phyloP scores from a whole-genome alignment of 1,140 invertebrate genomes.

The Hormaphis cornu region DNA sequence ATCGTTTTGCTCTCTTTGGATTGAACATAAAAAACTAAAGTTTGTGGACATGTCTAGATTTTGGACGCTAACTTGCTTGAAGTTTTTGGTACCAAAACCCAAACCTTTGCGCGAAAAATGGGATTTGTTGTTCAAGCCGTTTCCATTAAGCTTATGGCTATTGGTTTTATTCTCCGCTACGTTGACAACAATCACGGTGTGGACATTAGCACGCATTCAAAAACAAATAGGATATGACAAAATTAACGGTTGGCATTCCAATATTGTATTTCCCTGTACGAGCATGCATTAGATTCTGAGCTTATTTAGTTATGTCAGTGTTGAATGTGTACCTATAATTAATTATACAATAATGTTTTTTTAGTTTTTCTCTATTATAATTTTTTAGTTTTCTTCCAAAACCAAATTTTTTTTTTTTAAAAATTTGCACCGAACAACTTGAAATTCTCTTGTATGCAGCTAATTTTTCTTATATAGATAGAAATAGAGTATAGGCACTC shows the following conservation, averaged over 20 bases:
- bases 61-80: constrained; percentile 27
- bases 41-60: constrained; percentile 28
- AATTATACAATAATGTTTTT: no score
- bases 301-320: neutral
- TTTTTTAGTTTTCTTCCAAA: no score
- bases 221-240: neutral
- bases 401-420: no score
- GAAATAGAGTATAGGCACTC: no score
- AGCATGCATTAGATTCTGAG: neutral
- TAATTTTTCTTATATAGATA: no score
- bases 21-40: neutral
- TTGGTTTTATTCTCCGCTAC: constrained; percentile 3
- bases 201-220: neutral
- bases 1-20: constrained; percentile 30
- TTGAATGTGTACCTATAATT: no score
- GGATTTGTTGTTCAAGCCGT: constrained; percentile 26
- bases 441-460: no score
- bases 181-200: neutral
- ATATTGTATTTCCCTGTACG: neutral
- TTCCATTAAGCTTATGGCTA: constrained; percentile 19
- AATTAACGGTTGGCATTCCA: neutral
- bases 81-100: constrained; percentile 30
- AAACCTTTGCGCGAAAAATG: constrained; percentile 12
- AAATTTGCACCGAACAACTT: no score
- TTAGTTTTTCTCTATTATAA: no score